A percentile compares a stretch with the other conserved stretches of the same genome.
These are phyloP conservation scores for Mohoua ochrocephala DNA, from an alignment of 2,113 vertebrate genomes.

Conservation along the genomic window DNA sequence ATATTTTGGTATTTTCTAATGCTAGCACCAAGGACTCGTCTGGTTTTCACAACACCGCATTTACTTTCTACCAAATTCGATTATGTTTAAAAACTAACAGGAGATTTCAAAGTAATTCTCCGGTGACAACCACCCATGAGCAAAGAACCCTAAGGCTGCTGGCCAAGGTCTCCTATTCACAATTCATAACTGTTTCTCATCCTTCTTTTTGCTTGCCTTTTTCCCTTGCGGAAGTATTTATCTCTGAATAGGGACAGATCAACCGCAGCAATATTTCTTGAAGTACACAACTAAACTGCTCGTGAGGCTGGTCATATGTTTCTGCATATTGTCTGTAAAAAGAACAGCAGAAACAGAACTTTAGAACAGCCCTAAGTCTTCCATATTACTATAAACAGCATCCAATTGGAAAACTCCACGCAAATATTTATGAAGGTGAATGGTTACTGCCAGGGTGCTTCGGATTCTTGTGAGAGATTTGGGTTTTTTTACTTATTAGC, in stretches of 20 bases:
- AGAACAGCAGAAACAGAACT: not conserved
- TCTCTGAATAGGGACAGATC: not conserved
- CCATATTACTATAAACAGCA: not conserved
- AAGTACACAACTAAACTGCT: not conserved
- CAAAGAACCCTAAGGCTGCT: not conserved
- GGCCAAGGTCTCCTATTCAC: not conserved
- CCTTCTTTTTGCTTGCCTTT: not conserved
- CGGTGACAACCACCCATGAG: not conserved
- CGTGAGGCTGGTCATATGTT: not conserved
- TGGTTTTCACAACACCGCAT: not conserved
- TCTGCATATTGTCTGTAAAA: not conserved
- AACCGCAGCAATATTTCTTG: not conserved
- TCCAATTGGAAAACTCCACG: not conserved
- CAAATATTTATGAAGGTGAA: not conserved
- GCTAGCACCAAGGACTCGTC: not conserved
- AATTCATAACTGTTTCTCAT: not conserved
- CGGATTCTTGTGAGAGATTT: not conserved
- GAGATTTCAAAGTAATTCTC: not conserved
- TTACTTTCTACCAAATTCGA: not conserved
- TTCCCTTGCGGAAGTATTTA: not conserved
- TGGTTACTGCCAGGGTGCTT: not conserved
- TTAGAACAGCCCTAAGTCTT: not conserved
- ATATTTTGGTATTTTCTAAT: slow-evolving; percentile 15
- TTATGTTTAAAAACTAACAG: not conserved
- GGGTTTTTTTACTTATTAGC: not conserved